phyloP scores from a whole-genome alignment of 2,797 vertebrate species.

The Hapalemur alaotrensis region DNA sequence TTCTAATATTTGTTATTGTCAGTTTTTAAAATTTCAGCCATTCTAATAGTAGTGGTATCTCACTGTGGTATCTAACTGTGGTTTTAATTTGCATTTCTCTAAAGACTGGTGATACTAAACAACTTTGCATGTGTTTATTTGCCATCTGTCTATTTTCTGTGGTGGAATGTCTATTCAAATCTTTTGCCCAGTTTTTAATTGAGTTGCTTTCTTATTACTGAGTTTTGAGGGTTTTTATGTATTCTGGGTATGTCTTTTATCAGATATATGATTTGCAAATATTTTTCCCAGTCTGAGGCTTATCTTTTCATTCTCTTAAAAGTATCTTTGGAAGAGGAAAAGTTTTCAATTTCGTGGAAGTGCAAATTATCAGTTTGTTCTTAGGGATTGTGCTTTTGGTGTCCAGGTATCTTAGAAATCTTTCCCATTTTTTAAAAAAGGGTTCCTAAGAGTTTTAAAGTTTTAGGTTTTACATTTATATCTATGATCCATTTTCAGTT shows the following conservation, averaged over 20 bases:
- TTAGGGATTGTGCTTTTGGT: background rate
- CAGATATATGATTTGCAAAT: background rate
- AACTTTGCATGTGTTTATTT: background rate
- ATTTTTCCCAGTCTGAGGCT: background rate
- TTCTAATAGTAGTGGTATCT: background rate
- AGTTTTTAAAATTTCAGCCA: background rate
- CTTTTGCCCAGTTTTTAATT: background rate
- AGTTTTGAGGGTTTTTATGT: background rate
- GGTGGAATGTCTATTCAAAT: background rate
- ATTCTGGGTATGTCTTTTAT: background rate
- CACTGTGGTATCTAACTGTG: background rate
- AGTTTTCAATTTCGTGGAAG: background rate
- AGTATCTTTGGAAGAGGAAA: background rate
- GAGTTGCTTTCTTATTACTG: background rate
- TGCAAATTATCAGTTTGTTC: background rate
- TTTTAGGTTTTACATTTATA: slow-evolving; percentile 11
- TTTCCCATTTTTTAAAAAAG: background rate
- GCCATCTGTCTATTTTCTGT: background rate
- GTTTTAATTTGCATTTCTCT: background rate
- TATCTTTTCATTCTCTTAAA: slow-evolving; percentile 17
- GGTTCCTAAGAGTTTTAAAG: background rate
- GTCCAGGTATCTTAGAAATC: background rate
- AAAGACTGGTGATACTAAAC: background rate
- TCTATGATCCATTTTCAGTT: background rate
- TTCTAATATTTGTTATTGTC: background rate